A percentile compares a stretch with the other conserved stretches of the same genome.
Evolutionary conservation across 2,113 vertebrate genomes (phyloP).

Genomic region (Sorex araneus): DNA sequence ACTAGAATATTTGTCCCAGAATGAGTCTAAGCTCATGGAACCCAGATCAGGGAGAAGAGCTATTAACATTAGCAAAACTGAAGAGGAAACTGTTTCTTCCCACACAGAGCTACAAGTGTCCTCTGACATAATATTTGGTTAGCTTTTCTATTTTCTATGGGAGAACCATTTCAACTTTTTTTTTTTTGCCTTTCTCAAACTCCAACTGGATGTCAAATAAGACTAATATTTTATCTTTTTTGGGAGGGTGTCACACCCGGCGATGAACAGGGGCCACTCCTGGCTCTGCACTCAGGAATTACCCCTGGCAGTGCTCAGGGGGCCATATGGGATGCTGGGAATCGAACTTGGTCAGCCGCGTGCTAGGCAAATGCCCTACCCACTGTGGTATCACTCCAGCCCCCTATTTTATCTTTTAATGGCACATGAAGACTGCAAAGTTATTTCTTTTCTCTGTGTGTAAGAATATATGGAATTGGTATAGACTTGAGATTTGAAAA

Average conservation of each 20-base stretch:
- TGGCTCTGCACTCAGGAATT: too few relatives aligned
- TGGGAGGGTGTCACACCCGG: too few relatives aligned
- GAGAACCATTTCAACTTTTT: conserved; percentile 30
- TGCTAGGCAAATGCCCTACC: too few relatives aligned
- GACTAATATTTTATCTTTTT: conserved; percentile 28
- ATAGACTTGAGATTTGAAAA: conserved; percentile 40
- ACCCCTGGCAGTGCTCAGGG: too few relatives aligned
- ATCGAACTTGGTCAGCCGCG: too few relatives aligned
- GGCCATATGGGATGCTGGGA: too few relatives aligned
- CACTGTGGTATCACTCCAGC: too few relatives aligned
- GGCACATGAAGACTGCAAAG: not conserved
- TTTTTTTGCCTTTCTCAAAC: conserved; percentile 7
- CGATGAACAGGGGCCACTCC: too few relatives aligned
- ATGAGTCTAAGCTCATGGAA: not conserved
- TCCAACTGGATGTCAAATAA: conserved; percentile 15
- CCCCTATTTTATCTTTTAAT: conserved; percentile 51
- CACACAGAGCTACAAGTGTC: not conserved
- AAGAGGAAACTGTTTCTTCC: not conserved
- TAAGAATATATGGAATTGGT: conserved; percentile 47
- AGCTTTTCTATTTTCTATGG: conserved; percentile 14
- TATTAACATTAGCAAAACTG: not conserved
- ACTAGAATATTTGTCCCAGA: not conserved
- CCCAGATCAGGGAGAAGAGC: not conserved
- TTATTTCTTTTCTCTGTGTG: conserved; percentile 38
- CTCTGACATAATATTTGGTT: not conserved